These are phyloP conservation scores for Progne subis DNA, from an alignment of 2,113 vertebrate species.

Conservation along the genomic window DNA sequence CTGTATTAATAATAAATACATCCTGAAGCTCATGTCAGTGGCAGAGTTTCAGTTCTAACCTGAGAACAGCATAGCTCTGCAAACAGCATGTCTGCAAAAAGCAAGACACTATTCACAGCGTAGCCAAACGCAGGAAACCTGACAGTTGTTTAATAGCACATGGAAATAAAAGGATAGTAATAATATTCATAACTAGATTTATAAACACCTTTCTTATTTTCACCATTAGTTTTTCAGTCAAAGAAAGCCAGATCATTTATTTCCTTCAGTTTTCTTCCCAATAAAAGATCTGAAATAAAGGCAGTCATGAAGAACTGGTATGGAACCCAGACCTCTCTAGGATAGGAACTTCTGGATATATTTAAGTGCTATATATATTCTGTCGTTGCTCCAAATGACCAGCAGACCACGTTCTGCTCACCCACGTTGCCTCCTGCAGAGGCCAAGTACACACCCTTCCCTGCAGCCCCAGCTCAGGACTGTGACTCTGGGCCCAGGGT, in stretches of 20 bases:
- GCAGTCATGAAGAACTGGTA: not conserved
- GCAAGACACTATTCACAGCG: not conserved
- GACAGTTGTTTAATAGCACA: not conserved
- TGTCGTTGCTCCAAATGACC: not conserved
- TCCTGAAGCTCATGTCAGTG: not conserved
- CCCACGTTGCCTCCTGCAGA: not conserved
- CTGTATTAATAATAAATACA: slow-evolving; percentile 48
- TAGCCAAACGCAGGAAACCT: not conserved
- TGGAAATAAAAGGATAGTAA: not conserved
- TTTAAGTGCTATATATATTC: not conserved
- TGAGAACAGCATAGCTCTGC: not conserved
- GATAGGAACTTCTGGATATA: not conserved
- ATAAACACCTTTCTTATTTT: not conserved
- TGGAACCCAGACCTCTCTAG: not conserved
- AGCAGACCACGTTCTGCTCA: not conserved
- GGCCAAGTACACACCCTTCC: rapidly evolving
- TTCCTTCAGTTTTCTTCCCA: not conserved
- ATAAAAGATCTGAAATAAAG: not conserved
- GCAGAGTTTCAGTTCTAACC: slow-evolving; percentile 12
- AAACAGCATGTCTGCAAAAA: not conserved
- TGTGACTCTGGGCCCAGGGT: not conserved
- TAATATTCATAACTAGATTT: not conserved
- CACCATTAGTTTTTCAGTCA: not conserved
- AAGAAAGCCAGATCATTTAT: not conserved
- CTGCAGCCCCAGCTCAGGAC: not conserved